Conservation (phyloP, 2,888 invertebrate species). For the Prenolepis imparis region DNA sequence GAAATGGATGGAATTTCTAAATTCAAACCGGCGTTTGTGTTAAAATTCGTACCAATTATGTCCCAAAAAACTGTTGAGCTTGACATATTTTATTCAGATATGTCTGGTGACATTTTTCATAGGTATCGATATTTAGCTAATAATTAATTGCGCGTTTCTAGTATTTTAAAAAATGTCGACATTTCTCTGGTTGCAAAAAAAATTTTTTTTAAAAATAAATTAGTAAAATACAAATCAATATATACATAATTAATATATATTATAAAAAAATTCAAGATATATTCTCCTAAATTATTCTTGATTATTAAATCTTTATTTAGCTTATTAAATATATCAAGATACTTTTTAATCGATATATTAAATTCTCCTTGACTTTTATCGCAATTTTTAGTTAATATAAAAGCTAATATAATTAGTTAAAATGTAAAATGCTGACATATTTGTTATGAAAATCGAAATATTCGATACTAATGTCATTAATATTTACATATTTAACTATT, state of each 20-base stretch:
- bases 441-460: neutral
- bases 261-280: neutral
- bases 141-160: neutral
- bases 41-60: neutral
- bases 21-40: neutral
- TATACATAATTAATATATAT: neutral
- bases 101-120: neutral
- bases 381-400: neutral
- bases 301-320: neutral
- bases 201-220: neutral
- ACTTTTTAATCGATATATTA: neutral
- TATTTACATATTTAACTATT: neutral
- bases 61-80: neutral
- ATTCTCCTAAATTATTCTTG: neutral
- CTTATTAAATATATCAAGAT: neutral
- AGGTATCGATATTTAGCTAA: neutral
- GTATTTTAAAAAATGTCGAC: neutral
- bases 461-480: neutral
- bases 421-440: neutral
- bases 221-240: neutral
- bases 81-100: conserved; percentile 4
- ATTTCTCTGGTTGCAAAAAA: neutral
- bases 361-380: neutral
- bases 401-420: too few species aligned
- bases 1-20: conserved; percentile 1